Conservation (phyloP, 2,888 invertebrate species). For the Orchesellides sinensis region DNA sequence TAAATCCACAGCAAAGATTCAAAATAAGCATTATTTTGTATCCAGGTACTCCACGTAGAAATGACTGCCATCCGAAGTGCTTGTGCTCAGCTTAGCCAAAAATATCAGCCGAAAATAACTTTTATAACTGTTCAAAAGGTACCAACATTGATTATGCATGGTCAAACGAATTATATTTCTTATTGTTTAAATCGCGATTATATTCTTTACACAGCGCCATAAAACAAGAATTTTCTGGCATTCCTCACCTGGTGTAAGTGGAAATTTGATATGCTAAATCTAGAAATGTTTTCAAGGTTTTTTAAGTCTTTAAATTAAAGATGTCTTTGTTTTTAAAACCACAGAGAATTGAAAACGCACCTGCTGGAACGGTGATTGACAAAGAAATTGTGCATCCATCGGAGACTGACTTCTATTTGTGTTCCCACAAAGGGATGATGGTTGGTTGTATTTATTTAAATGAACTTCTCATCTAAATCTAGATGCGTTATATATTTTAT, state of each 20-base stretch:
- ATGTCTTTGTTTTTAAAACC: not conserved
- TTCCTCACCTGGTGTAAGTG: slow-evolving; percentile 80
- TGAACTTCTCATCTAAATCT: not conserved
- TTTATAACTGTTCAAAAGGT: slow-evolving; percentile 81
- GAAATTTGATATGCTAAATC: too few relatives aligned
- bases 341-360: slow-evolving; percentile 76
- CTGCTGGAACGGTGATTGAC: slow-evolving; percentile 79
- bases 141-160: too few relatives aligned
- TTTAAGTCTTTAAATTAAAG: slow-evolving; percentile 60
- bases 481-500: too few relatives aligned
- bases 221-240: slow-evolving; percentile 78
- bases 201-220: slow-evolving; percentile 76
- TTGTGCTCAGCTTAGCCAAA: slow-evolving; percentile 78
- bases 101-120: slow-evolving; percentile 81
- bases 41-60: slow-evolving; percentile 75
- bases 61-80: slow-evolving; percentile 77
- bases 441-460: slow-evolving; percentile 62
- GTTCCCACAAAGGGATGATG: slow-evolving; percentile 79
- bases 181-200: not conserved
- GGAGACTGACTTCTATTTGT: slow-evolving; percentile 79
- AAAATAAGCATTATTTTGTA: slow-evolving; percentile 1
- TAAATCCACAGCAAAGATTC: not conserved
- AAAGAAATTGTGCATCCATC: slow-evolving; percentile 78
- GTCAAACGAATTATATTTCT: not conserved
- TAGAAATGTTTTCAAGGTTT: too few relatives aligned